Conservation (phyloP, 2,113 vertebrate species). For the Hemiprocne comata region DNA sequence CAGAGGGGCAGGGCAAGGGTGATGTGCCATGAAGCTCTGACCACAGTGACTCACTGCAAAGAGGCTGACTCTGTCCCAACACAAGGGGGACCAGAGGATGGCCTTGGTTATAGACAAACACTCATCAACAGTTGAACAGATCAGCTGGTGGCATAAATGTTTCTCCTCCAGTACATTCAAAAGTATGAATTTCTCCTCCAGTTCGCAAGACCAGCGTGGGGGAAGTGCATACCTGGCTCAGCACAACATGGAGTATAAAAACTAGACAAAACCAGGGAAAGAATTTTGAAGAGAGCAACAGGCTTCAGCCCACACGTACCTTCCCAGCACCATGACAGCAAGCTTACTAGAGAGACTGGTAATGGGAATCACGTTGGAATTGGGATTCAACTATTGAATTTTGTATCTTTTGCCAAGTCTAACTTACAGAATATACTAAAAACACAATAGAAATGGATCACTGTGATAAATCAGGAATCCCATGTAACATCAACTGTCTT, state of each 20-base stretch:
- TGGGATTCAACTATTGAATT: background rate
- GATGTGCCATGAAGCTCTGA: background rate
- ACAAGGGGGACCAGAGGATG: accelerated
- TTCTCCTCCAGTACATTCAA: background rate
- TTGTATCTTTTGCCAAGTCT: background rate
- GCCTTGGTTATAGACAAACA: background rate
- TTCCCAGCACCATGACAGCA: accelerated
- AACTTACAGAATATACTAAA: background rate
- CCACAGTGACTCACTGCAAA: background rate
- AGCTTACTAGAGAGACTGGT: background rate
- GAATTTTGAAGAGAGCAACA: background rate
- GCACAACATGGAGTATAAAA: background rate
- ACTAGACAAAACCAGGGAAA: background rate
- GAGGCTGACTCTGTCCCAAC: background rate
- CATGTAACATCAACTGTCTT: background rate
- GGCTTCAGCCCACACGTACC: background rate
- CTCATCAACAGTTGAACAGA: background rate
- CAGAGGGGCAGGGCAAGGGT: background rate
- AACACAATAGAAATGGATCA: background rate
- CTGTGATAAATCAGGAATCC: background rate
- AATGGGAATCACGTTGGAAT: background rate
- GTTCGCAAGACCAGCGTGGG: background rate
- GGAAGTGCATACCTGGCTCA: background rate
- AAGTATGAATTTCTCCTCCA: background rate
- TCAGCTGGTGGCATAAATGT: background rate